Percentiles rank a stretch among this genome's conserved stretches.
Conservation (phyloP, 2,797 vertebrate species). For the Bucorvus abyssinicus region DNA sequence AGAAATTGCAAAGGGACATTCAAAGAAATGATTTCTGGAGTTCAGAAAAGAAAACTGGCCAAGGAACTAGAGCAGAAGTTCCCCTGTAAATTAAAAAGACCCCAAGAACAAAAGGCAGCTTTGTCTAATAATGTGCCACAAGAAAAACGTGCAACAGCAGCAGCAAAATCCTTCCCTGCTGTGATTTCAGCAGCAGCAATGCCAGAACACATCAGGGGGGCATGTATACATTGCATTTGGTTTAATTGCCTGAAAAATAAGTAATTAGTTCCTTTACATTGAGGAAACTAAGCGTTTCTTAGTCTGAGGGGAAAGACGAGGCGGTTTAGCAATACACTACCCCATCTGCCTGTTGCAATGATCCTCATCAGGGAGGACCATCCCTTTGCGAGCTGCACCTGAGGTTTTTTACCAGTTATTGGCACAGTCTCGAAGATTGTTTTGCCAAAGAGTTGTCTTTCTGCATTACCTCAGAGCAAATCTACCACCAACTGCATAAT, state of each 20-base stretch:
- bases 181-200: background rate
- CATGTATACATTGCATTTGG: background rate
- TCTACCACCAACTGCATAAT: background rate
- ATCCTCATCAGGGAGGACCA: background rate
- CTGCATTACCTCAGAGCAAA: background rate
- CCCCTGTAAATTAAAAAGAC: background rate
- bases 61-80: background rate
- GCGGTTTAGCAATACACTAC: background rate
- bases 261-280: background rate
- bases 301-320: background rate
- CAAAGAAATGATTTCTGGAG: background rate
- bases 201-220: background rate
- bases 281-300: background rate
- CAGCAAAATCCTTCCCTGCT: slow-evolving; percentile 1
- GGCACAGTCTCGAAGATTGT: background rate
- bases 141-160: background rate
- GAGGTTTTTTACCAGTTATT: background rate
- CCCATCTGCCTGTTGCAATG: background rate
- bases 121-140: background rate
- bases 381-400: background rate
- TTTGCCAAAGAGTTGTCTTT: background rate
- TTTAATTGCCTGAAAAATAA: slow-evolving; percentile 19
- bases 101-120: background rate
- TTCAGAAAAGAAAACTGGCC: background rate
- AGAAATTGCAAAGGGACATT: background rate